phyloP scores from a whole-genome alignment of 2,113 vertebrate species.

The Rhinopithecus roxellana region DNA sequence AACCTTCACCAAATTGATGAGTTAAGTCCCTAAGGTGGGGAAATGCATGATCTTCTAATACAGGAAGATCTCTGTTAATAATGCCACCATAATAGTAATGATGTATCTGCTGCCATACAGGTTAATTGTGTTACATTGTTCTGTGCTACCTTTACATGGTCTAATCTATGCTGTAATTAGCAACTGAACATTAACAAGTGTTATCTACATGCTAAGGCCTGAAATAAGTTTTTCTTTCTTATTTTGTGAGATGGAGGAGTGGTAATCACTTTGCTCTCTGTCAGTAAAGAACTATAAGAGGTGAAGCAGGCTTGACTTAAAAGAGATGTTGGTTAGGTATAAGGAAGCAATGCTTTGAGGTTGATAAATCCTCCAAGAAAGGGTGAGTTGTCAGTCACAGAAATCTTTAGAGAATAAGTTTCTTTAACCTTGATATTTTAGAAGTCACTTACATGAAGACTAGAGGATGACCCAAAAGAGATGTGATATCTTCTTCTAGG shows the following conservation, averaged over 20 bases:
- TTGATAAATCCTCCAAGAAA: background rate
- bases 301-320: background rate
- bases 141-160: background rate
- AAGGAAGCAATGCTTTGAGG: background rate
- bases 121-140: background rate
- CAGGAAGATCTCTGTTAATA: background rate
- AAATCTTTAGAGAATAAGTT: background rate
- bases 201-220: background rate
- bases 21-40: background rate
- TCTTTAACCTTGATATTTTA: background rate
- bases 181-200: background rate
- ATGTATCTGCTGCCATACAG: background rate
- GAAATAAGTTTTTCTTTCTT: background rate
- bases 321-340: background rate
- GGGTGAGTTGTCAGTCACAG: background rate
- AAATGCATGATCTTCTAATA: background rate
- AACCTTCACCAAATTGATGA: background rate
- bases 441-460: background rate
- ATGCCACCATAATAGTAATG: background rate
- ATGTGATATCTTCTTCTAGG: background rate
- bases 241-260: background rate
- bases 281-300: background rate
- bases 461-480: background rate
- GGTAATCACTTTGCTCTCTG: background rate
- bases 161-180: background rate